A percentile compares a stretch with the other conserved stretches of the same genome.
Conservation (phyloP, 1,140 invertebrate genomes). For the Scaptomyza montana region DNA sequence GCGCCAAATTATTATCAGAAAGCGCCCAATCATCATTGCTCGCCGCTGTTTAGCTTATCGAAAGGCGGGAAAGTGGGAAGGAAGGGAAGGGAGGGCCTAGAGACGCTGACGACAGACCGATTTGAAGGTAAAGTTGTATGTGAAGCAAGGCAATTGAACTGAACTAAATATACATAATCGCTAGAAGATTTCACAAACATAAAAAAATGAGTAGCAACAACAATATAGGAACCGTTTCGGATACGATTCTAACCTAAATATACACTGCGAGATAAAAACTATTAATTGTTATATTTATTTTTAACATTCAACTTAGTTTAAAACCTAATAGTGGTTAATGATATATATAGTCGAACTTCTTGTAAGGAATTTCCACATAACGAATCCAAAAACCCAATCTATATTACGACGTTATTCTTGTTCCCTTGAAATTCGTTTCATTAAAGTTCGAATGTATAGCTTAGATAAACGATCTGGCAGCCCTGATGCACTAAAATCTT, state of each 20-base stretch:
- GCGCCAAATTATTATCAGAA: slow-evolving; percentile 65
- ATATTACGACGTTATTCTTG: too few relatives aligned
- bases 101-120: slow-evolving; percentile 41
- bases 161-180: slow-evolving; percentile 71
- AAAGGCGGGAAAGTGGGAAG: background rate
- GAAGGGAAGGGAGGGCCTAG: background rate
- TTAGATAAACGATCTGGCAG: background rate
- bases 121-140: slow-evolving; percentile 24
- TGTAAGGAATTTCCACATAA: too few relatives aligned
- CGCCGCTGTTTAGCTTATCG: slow-evolving; percentile 62
- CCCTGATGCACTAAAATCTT: too few relatives aligned
- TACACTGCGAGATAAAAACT: slow-evolving; percentile 38
- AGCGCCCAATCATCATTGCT: slow-evolving; percentile 56
- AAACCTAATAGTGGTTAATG: too few relatives aligned
- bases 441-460: too few relatives aligned
- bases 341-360: too few relatives aligned
- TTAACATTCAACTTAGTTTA: too few relatives aligned
- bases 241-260: slow-evolving; percentile 8
- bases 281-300: too few relatives aligned
- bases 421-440: too few relatives aligned
- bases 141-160: slow-evolving; percentile 54
- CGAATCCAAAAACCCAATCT: too few relatives aligned
- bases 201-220: background rate
- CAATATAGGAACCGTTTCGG: background rate
- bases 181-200: slow-evolving; percentile 14